Base-by-base conservation (phyloP, 1,140 invertebrate genomes). In the Sarcophaga bullata region DNA sequence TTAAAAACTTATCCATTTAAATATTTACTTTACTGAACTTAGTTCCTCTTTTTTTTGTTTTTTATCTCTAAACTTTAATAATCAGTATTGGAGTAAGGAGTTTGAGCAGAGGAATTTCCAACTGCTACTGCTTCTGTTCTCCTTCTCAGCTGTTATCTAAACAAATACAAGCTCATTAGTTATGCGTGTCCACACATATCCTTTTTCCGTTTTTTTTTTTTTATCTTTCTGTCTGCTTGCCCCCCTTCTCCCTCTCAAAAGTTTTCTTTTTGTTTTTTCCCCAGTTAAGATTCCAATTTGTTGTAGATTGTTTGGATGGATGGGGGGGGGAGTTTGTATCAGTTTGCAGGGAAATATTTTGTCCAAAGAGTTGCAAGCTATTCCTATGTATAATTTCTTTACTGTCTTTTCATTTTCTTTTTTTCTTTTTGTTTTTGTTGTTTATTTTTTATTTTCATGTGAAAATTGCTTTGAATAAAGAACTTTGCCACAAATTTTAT, bases 401-500 rank as follows among this genome's bases (percentile, higher is more conserved):
- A 54, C 15, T 11, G 15, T 11, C 5, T 54, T 54, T 1, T 2
- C 52, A 54, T 54, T 11, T 11, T 15, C 52, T 54, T 15, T 15
- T 15, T 15, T 15, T 1, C 52, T 15, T 54, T n/a, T 15, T 11
- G 52, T 54, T 15, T 15, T 15, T 54, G 15, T 54, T 54, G 9
- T 5, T 10, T 10, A 2, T 10, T 1, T 5, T 1, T 15, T 15
- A 54, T 15, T 15, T 54, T 54, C 52, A 15, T n/a, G 19, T n/a
- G 73, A 76, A 76, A 76, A 76, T 76, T 76, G 73, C 73, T 76
- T 76, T 76, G 73, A 76, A 76, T 76, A 76, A 76, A 76, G 73
- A 76, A 76, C 73, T 76, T 76, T 47, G 73, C 73, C 73, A 82
- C 82, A 76, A 82, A 82, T 82, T 82, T 82, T 68, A 82, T 82